Percentiles rank a stretch among this genome's conserved stretches.
Conservation (phyloP, 2,797 vertebrate species). For the Phataginus tricuspis region DNA sequence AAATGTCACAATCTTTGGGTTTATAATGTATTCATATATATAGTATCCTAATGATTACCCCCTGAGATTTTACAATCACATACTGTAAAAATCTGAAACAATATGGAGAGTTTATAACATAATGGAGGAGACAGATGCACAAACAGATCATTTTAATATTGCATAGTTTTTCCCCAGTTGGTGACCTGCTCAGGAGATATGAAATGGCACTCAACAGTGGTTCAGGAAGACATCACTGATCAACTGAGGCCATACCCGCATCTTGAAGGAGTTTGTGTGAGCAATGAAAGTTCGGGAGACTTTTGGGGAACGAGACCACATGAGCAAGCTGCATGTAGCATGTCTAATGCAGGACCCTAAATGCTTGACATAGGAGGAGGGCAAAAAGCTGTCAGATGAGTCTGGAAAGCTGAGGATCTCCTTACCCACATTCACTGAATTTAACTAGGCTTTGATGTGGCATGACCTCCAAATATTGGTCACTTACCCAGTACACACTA, state of each 20-base stretch:
- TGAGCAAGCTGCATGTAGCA: fast-evolving
- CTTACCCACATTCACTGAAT: neutral
- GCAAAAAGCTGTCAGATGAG: neutral
- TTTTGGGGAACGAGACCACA: fast-evolving
- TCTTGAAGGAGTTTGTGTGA: neutral
- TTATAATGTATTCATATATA: neutral
- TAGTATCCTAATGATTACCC: neutral
- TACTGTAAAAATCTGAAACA: neutral
- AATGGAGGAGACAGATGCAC: neutral
- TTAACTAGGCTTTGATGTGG: neutral
- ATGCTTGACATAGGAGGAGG: too few species aligned
- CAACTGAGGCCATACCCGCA: fast-evolving
- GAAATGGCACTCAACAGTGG: neutral
- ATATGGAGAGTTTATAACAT: neutral
- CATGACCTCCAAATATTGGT: neutral
- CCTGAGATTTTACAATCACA: neutral
- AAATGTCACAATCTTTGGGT: neutral
- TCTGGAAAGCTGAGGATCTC: neutral
- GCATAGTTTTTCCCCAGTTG: neutral
- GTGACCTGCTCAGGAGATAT: neutral
- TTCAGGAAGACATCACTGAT: neutral
- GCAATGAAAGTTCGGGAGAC: neutral
- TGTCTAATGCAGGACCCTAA: neutral
- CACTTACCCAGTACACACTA: neutral
- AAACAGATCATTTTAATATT: neutral